phyloP scores from a whole-genome alignment of 2,113 vertebrate genomes.

The Bubo bubo region DNA sequence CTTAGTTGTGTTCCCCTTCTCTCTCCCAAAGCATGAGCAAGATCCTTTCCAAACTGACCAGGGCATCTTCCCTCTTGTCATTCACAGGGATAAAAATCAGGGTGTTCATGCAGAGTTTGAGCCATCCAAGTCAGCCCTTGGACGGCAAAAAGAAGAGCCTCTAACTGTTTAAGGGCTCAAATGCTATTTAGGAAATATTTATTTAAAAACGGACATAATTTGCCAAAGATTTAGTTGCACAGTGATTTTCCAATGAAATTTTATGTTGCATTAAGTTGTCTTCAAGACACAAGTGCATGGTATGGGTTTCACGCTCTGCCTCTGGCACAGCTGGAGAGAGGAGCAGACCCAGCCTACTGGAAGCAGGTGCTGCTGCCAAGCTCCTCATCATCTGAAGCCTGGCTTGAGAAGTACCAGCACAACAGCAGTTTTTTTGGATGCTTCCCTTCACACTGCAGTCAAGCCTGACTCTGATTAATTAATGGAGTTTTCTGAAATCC shows the following conservation, averaged over 20 bases:
- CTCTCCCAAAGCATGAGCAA: not conserved
- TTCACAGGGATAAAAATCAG: not conserved
- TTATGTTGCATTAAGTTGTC: not conserved
- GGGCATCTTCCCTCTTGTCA: not conserved
- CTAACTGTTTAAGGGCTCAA: not conserved
- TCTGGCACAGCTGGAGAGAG: not conserved
- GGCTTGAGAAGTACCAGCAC: not conserved
- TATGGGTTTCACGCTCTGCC: not conserved
- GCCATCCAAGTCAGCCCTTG: not conserved
- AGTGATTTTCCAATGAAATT: not conserved
- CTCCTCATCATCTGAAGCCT: not conserved
- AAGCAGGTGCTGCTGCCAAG: not conserved
- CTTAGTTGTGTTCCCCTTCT: not conserved
- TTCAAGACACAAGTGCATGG: not conserved
- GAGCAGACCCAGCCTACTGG: not conserved
- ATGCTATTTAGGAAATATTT: not conserved
- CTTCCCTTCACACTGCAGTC: not conserved
- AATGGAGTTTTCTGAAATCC: not conserved
- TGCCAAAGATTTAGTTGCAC: not conserved
- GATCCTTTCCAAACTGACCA: not conserved
- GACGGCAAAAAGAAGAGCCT: not conserved
- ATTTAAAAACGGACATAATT: not conserved
- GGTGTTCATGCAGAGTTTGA: not conserved
- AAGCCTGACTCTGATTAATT: conserved; percentile 8
- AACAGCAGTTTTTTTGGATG: not conserved